phyloP scores from a whole-genome alignment of 2,113 vertebrate species.

The Hydrochoerus hydrochaeris region DNA sequence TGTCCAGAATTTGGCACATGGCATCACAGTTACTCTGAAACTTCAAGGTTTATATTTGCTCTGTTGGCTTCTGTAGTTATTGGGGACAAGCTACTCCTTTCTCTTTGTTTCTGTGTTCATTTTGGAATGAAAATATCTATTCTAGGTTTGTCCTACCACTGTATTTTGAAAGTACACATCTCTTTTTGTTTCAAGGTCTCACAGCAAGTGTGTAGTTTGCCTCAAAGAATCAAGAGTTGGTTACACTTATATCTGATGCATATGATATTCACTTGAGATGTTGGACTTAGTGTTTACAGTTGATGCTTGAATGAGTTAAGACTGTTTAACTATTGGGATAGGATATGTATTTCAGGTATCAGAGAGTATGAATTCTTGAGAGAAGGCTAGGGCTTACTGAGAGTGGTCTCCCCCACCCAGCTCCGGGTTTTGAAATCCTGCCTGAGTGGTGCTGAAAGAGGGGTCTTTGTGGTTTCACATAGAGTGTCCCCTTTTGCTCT shows the following conservation, averaged over 20 bases:
- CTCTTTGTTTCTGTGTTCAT: not conserved
- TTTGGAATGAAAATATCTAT: not conserved
- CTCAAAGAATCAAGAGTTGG: not conserved
- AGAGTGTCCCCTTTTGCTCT: not conserved
- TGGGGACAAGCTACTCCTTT: not conserved
- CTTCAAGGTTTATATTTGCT: not conserved
- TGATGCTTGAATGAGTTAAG: not conserved
- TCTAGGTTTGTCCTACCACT: no score
- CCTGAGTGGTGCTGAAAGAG: not conserved
- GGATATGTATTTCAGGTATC: not conserved
- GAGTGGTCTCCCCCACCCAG: not conserved
- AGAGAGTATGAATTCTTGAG: not conserved
- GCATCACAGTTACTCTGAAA: not conserved
- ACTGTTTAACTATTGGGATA: not conserved
- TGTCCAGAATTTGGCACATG: not conserved
- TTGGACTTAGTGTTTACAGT: not conserved
- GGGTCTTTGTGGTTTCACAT: not conserved
- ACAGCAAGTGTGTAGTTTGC: no score
- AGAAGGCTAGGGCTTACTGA: no score
- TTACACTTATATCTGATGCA: not conserved
- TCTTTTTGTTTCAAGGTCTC: not conserved
- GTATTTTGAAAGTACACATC: not conserved
- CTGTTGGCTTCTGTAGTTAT: not conserved
- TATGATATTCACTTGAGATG: not conserved
- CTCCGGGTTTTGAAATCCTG: not conserved